Conservation (phyloP, 2,888 invertebrate genomes). For the Stratiomys singularior region DNA sequence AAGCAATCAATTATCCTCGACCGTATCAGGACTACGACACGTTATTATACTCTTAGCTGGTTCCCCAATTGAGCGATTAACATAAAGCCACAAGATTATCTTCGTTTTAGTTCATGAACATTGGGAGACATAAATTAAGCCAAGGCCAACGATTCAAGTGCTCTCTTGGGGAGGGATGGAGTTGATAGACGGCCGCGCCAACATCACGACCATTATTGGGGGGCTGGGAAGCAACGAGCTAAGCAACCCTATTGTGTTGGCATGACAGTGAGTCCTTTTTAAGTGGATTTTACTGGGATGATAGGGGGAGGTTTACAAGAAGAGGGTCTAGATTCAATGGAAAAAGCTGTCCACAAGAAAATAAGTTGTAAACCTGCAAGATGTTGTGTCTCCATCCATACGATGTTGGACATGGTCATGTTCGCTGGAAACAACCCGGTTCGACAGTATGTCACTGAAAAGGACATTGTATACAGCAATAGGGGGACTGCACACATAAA, state of each 20-base stretch:
- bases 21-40: not conserved
- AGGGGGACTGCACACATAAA: too few relatives aligned
- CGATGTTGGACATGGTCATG: not conserved
- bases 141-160: conserved; percentile 17
- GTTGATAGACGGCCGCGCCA: not conserved
- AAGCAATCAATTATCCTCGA: not conserved
- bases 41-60: not conserved
- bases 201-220: not conserved
- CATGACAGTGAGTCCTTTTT: not conserved
- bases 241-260: conserved; percentile 18
- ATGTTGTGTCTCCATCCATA: not conserved
- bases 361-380: conserved; percentile 24
- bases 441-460: too few relatives aligned
- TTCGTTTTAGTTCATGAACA: conserved; percentile 38
- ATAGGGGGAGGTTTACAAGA: not conserved
- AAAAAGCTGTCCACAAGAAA: conserved; percentile 19
- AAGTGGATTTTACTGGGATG: not conserved
- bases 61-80: conserved; percentile 33
- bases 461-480: too few relatives aligned
- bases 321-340: not conserved
- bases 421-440: not conserved
- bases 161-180: not conserved
- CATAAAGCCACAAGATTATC: conserved; percentile 43
- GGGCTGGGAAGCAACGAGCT: conserved; percentile 9
- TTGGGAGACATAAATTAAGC: conserved; percentile 5